phyloP scores from a whole-genome alignment of 2,797 vertebrate genomes.

The Taeniopygia guttata region DNA sequence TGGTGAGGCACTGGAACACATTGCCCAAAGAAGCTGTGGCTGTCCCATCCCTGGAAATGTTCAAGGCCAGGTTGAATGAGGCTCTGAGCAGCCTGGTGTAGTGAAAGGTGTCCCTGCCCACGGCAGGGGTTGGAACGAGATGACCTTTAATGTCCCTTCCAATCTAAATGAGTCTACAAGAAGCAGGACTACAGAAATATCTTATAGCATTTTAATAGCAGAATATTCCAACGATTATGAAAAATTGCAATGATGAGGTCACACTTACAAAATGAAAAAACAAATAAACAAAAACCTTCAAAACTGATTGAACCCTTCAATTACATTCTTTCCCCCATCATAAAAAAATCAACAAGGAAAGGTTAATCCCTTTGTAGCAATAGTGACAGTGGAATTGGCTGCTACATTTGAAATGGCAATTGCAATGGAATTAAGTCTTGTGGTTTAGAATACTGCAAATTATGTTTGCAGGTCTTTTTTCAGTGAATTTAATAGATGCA shows the following conservation, averaged over 20 bases:
- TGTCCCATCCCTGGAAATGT: not conserved
- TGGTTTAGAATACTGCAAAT: conserved; percentile 51
- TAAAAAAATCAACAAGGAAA: not conserved
- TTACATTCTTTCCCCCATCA: not conserved
- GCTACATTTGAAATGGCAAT: not conserved
- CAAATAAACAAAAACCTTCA: not conserved
- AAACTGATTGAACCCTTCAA: not conserved
- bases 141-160: not conserved
- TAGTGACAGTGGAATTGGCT: not conserved
- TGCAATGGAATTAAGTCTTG: not conserved
- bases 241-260: not conserved
- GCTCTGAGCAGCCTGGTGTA: not conserved
- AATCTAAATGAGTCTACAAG: not conserved
- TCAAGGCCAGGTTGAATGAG: not conserved
- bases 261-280: not conserved
- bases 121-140: rapidly evolving
- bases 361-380: conserved; percentile 14
- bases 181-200: not conserved
- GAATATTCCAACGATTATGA: not conserved
- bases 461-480: not conserved
- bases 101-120: not conserved
- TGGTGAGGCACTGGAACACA: not conserved
- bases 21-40: not conserved
- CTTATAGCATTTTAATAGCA: not conserved
- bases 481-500: not conserved